phyloP scores from a whole-genome alignment of 2,888 invertebrate genomes.

The Fragum whitleyi region DNA sequence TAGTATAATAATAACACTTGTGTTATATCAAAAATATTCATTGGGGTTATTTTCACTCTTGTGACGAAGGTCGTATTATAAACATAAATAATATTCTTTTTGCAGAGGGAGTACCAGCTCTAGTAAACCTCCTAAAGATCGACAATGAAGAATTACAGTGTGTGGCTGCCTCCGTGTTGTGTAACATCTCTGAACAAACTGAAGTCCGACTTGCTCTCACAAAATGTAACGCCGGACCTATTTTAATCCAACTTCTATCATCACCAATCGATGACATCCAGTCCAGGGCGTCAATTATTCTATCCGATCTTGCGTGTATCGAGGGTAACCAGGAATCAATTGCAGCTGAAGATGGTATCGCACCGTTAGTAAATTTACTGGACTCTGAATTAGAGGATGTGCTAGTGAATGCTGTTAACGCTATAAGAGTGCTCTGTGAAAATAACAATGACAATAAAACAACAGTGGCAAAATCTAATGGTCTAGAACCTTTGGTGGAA shows the following conservation, averaged over 20 bases:
- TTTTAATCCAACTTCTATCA: slow-evolving; percentile 81
- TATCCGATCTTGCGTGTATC: slow-evolving; percentile 84
- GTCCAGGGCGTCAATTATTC: slow-evolving; percentile 83
- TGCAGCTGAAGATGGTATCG: slow-evolving; percentile 80
- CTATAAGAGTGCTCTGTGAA: slow-evolving; percentile 83
- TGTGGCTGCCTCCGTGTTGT: slow-evolving; percentile 83
- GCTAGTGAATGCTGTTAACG: slow-evolving; percentile 84
- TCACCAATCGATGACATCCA: slow-evolving; percentile 84
- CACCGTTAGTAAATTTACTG: slow-evolving; percentile 81
- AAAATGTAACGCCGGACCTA: slow-evolving; percentile 77
- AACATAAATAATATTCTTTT: no score
- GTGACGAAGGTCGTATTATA: no score
- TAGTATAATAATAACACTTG: no score
- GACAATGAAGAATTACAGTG: slow-evolving; percentile 82
- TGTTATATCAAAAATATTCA: no score
- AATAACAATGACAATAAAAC: slow-evolving; percentile 81
- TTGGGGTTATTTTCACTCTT: no score
- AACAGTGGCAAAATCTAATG: slow-evolving; percentile 79
- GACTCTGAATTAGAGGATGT: slow-evolving; percentile 84
- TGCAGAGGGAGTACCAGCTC: slow-evolving; percentile 81
- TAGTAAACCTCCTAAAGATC: slow-evolving; percentile 79
- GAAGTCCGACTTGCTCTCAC: slow-evolving; percentile 80
- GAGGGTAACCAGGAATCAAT: slow-evolving; percentile 81
- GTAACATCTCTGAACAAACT: slow-evolving; percentile 84
- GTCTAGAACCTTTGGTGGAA: slow-evolving; percentile 82